These are phyloP conservation scores for Tauraco hartlaubi DNA, from an alignment of 2,797 vertebrate species.

Conservation along the genomic window DNA sequence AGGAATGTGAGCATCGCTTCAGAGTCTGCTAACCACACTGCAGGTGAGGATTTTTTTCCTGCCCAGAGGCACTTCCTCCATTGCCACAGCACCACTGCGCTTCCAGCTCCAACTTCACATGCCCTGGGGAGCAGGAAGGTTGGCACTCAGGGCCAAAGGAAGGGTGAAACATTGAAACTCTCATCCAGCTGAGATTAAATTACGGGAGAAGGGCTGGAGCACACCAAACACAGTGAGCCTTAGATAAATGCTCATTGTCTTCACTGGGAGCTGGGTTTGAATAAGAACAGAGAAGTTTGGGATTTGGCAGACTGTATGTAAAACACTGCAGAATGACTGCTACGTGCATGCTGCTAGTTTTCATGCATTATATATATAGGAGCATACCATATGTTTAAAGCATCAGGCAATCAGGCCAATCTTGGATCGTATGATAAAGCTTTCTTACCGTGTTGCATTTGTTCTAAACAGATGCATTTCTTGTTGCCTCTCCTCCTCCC, in stretches of 20 bases:
- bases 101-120: not conserved
- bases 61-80: not conserved
- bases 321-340: slow-evolving; percentile 29
- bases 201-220: not conserved
- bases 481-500: not conserved
- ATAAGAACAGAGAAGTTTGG: not conserved
- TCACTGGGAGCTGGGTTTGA: not conserved
- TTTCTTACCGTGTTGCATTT: slow-evolving; percentile 38
- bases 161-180: not conserved
- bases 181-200: not conserved
- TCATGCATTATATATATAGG: slow-evolving; percentile 58
- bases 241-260: slow-evolving; percentile 30
- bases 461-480: slow-evolving; percentile 54
- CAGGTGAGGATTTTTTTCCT: not conserved
- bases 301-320: slow-evolving; percentile 33
- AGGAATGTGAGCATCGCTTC: not conserved
- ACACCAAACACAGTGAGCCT: not conserved
- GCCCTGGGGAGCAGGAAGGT: not conserved
- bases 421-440: slow-evolving; percentile 21
- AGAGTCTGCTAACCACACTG: accelerated
- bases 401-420: slow-evolving; percentile 7
- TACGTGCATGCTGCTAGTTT: slow-evolving; percentile 46
- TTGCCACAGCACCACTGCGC: not conserved
- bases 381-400: slow-evolving; percentile 64
- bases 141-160: not conserved